phyloP scores from a whole-genome alignment of 1,140 invertebrate genomes.

The Agrypnia vestita region DNA sequence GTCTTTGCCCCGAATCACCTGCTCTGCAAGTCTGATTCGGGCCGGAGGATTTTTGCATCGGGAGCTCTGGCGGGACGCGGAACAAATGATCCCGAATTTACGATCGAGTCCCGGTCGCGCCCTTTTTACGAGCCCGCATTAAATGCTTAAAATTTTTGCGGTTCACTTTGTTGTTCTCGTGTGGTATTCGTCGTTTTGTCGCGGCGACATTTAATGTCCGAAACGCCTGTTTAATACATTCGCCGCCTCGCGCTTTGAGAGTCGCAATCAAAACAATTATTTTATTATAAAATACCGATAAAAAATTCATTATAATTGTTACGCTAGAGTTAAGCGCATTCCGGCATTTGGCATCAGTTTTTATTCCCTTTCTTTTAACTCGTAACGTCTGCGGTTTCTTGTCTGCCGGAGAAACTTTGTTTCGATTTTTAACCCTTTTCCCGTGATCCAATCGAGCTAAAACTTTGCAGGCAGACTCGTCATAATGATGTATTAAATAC shows the following conservation, averaged over 20 bases:
- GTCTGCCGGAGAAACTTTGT: too few species aligned
- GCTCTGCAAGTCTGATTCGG: conserved; percentile 55
- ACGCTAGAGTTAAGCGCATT: too few species aligned
- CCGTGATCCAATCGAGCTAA: too few species aligned
- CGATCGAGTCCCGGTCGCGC: conserved; percentile 26
- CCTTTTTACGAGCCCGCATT: conserved; percentile 35
- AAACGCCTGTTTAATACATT: background rate
- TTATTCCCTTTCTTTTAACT: too few species aligned
- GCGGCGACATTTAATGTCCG: conserved; percentile 4
- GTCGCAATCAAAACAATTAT: background rate
- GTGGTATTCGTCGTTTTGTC: conserved; percentile 12
- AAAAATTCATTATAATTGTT: too few species aligned
- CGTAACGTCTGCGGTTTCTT: too few species aligned
- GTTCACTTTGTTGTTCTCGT: conserved; percentile 32
- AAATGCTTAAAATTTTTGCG: conserved; percentile 40
- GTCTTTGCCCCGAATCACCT: conserved; percentile 50
- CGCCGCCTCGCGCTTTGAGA: background rate
- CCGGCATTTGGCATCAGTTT: too few species aligned
- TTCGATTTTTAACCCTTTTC: too few species aligned
- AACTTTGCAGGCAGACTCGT: too few species aligned
- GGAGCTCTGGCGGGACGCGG: background rate
- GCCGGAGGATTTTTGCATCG: conserved; percentile 19
- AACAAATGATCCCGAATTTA: conserved; percentile 28
- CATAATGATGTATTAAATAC: too few species aligned
- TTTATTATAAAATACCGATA: background rate